Evolutionary conservation across 2,113 vertebrate species (phyloP).

Genomic region (Dinomys branickii): DNA sequence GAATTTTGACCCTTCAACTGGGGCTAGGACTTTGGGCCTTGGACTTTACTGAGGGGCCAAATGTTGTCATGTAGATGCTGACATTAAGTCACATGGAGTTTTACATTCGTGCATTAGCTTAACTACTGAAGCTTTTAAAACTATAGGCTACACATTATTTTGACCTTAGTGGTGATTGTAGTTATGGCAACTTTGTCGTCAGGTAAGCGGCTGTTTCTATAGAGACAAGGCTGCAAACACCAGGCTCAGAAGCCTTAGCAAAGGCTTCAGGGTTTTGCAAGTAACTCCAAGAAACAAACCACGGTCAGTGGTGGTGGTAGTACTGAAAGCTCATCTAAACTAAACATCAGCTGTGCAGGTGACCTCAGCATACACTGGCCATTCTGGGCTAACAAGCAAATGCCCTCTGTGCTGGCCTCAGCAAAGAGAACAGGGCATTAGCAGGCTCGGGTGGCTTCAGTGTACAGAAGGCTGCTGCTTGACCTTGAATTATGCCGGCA

Average conservation of each 20-base stretch:
- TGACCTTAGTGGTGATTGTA: slow-evolving; percentile 53
- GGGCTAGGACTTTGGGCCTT: not conserved
- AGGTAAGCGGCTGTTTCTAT: slow-evolving; percentile 58
- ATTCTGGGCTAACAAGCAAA: slow-evolving; percentile 57
- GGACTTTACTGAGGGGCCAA: not conserved
- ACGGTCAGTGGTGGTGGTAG: not conserved
- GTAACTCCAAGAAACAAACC: slow-evolving; percentile 13
- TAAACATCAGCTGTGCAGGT: not conserved
- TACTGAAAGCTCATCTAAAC: slow-evolving; percentile 2
- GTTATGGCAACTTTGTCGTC: slow-evolving; percentile 63
- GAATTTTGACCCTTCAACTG: slow-evolving; percentile 26
- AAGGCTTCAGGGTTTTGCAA: slow-evolving; percentile 34
- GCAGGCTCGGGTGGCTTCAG: slow-evolving; percentile 52
- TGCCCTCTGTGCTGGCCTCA: slow-evolving; percentile 64
- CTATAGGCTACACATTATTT: slow-evolving; percentile 14
- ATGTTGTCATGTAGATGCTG: not conserved
- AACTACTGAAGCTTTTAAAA: slow-evolving; percentile 48
- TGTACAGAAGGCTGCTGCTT: slow-evolving; percentile 34
- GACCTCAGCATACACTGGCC: not conserved
- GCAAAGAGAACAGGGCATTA: slow-evolving; percentile 52
- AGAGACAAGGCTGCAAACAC: slow-evolving; percentile 27
- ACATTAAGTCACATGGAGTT: not conserved
- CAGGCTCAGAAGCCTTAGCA: slow-evolving; percentile 40
- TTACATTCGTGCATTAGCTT: not conserved
- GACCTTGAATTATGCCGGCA: slow-evolving; percentile 69